Evolutionary conservation across 2,797 vertebrate genomes (phyloP), one percentile per base, ranked within the genome.

Genomic region (Sarcoramphus papa): DNA sequence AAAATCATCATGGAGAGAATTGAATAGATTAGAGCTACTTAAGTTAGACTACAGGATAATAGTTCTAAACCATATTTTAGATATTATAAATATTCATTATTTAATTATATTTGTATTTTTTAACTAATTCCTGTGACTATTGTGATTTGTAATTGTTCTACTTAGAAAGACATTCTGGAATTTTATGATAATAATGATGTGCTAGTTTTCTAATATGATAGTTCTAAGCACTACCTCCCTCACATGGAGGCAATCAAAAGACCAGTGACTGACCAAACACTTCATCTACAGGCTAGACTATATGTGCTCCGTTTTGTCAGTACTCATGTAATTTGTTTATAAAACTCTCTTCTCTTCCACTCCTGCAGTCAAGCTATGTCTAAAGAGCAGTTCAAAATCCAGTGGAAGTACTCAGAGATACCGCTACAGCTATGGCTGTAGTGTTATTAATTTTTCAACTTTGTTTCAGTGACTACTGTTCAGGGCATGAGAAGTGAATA

Each of bases 261-360:
- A 68, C 9, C 3, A 0, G 0, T 20, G 7, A 11, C 8, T 60
- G 24, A 28, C 16, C 28, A 83, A 69, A 53, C 5, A 1, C 8
- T 30, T 86, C 27, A 64, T 16, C 21, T 11, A 31, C 25, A 74
- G 6, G 53, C 30, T 41, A 57, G 35, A 27, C 9, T 23, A 7
- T 23, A 7, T 0, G 0, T 43, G 14, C 4, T 79, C 20, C 3
- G 3, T 56, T 81, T 88, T 80, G 30, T 13, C 21, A 57, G 8
- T 19, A 41, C 5, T 69, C 28, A 45, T 28, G 28, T 25, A 48
- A 65, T 50, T 51, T 51, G 3, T 22, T 35, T 60, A n/a, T 51
- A 54, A 63, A 67, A 27, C 3, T 75, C 5, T 77, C 25, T 76
- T 90, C 17, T 62, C 10, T 65, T 70, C 41, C 11, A 45, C 7